phyloP scores from a whole-genome alignment of 1,140 invertebrate species.

The Nasonia vitripennis region DNA sequence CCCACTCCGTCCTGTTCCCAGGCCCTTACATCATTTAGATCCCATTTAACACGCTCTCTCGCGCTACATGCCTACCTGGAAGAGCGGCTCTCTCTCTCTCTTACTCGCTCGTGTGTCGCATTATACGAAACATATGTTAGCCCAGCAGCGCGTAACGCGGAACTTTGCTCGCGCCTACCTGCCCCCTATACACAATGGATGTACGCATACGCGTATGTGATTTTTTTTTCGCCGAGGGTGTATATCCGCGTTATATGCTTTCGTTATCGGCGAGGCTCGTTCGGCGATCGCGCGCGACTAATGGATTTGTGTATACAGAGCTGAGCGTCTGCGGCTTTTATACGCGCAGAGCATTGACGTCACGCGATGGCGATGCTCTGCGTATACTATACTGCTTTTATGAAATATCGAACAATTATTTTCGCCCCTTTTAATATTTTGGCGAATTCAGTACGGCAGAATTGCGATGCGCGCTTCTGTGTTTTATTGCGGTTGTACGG shows the following conservation, averaged over 20 bases:
- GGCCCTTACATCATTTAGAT: constrained; percentile 45
- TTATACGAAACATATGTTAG: constrained; percentile 41
- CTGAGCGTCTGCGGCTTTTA: background rate
- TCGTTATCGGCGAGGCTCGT: background rate
- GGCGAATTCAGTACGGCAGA: background rate
- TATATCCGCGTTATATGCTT: background rate
- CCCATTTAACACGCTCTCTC: constrained; percentile 26
- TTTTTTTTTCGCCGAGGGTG: background rate
- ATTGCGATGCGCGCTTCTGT: background rate
- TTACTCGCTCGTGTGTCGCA: background rate
- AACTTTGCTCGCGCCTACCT: background rate
- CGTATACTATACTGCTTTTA: background rate
- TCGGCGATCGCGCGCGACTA: too few species aligned
- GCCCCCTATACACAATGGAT: too few species aligned
- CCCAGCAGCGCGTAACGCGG: background rate
- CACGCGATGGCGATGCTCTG: too few species aligned
- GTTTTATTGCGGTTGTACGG: background rate
- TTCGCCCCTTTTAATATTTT: background rate
- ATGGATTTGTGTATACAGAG: too few species aligned
- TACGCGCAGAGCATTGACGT: background rate
- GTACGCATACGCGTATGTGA: background rate
- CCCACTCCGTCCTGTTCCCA: background rate
- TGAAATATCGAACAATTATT: background rate
- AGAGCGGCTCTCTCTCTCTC: background rate
- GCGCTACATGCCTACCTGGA: background rate